Evolutionary conservation across 2,113 vertebrate genomes (phyloP).

Genomic region (Chauna torquata): DNA sequence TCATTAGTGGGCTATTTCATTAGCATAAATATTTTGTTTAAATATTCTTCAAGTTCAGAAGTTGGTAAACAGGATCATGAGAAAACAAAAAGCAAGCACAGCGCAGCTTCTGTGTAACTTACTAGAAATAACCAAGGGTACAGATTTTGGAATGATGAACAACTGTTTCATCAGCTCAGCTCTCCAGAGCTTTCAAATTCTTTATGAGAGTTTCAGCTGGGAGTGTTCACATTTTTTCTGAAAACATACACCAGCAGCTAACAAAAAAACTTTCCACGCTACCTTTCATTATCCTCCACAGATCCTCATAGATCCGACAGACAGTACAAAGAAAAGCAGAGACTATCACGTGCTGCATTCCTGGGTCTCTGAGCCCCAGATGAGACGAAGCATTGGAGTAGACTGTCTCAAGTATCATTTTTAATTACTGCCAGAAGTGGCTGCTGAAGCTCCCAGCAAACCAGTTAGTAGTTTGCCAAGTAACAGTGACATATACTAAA

Average conservation of each 20-base stretch:
- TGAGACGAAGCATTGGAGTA: background rate
- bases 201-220: background rate
- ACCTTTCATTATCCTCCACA: background rate
- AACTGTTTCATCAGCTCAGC: background rate
- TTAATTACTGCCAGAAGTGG: background rate
- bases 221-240: background rate
- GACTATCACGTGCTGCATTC: background rate
- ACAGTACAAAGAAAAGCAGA: background rate
- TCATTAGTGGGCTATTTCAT: background rate
- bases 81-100: background rate
- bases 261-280: background rate
- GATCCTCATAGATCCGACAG: no score
- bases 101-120: background rate
- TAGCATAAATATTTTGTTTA: background rate
- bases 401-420: background rate
- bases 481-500: background rate
- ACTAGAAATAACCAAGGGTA: background rate
- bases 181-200: background rate
- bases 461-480: background rate
- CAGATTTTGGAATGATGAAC: slow-evolving; percentile 4
- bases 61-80: background rate
- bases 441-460: background rate
- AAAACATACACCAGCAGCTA: background rate
- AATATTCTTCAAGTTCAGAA: background rate
- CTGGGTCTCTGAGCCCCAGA: background rate